These are phyloP conservation scores for Cyanoramphus novaezelandiae DNA, from an alignment of 2,113 vertebrate genomes.

Conservation along the genomic window DNA sequence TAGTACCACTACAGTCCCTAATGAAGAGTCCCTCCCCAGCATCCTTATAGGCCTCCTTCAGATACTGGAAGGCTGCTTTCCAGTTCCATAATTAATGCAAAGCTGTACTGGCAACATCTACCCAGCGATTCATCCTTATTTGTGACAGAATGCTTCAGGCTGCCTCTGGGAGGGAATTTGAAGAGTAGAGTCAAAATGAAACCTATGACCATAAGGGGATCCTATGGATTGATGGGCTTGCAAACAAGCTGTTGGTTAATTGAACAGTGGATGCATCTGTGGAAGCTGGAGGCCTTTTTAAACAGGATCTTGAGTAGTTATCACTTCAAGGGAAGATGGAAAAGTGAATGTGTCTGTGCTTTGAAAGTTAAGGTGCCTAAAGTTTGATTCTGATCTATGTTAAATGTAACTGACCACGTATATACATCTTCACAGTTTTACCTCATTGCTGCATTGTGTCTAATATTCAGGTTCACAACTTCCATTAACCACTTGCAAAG, in stretches of 20 bases:
- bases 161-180: background rate
- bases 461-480: background rate
- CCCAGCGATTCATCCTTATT: background rate
- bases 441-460: background rate
- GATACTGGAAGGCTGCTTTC: no score
- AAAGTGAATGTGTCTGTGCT: background rate
- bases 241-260: background rate
- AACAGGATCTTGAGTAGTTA: background rate
- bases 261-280: background rate
- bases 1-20: no score
- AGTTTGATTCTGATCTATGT: background rate
- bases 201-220: fast-evolving
- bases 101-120: background rate
- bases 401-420: background rate
- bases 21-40: no score
- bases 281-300: background rate
- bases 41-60: no score
- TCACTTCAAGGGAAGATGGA: background rate
- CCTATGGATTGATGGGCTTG: background rate
- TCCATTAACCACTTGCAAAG: background rate
- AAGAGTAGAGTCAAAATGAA: background rate
- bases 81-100: background rate
- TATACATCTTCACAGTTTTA: background rate
- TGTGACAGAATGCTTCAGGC: background rate
- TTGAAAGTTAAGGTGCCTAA: background rate